A percentile compares a stretch with the other conserved stretches of the same genome.
phyloP scores from a whole-genome alignment of 1,140 invertebrate species.

The Batillaria attramentaria region DNA sequence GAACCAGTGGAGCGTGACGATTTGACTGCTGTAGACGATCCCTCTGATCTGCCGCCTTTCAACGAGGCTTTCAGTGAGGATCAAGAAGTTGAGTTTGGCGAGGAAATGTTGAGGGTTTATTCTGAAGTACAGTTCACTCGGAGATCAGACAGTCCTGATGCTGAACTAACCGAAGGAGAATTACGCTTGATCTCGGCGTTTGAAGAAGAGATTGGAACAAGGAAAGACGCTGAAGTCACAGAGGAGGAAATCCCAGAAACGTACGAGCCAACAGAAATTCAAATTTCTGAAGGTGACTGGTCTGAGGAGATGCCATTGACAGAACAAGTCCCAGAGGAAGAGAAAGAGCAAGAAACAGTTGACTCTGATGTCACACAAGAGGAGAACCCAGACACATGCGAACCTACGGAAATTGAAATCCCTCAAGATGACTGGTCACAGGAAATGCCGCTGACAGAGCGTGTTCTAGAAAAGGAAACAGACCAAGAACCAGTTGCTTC shows the following conservation, averaged over 20 bases:
- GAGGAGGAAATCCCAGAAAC: background rate
- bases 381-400: too few species aligned
- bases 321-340: too few species aligned
- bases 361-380: too few species aligned
- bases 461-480: background rate
- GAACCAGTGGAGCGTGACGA: too few species aligned
- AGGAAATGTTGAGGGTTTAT: background rate
- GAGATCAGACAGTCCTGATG: too few species aligned
- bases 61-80: constrained; percentile 8
- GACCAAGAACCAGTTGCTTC: too few species aligned
- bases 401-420: background rate
- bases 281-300: background rate
- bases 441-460: background rate
- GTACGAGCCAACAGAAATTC: background rate
- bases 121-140: too few species aligned
- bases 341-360: too few species aligned
- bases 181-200: background rate
- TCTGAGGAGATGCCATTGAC: too few species aligned
- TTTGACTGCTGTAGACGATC: background rate
- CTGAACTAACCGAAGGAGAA: background rate
- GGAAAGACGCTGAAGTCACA: background rate
- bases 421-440: background rate
- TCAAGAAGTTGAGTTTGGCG: constrained; percentile 9
- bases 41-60: constrained; percentile 5
- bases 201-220: background rate